Percentiles rank a stretch among this genome's conserved stretches.
These are phyloP conservation scores for Phylloscopus trochiloides DNA, from an alignment of 2,113 vertebrate species.

Conservation along the genomic window DNA sequence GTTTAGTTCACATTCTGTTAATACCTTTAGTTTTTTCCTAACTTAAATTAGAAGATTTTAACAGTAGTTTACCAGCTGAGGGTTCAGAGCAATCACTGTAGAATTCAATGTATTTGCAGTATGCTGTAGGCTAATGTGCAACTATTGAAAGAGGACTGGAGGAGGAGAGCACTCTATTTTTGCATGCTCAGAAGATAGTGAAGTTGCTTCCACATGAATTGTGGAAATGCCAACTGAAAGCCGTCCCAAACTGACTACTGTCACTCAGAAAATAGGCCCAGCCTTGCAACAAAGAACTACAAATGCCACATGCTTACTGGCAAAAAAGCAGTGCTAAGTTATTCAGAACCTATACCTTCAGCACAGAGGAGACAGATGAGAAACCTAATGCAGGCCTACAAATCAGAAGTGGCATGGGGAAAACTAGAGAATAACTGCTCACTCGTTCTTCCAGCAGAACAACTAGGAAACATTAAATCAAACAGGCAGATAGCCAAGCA, in stretches of 20 bases:
- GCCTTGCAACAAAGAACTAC: not conserved
- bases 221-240: not conserved
- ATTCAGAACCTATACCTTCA: not conserved
- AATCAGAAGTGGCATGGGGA: not conserved
- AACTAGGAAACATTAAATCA: not conserved
- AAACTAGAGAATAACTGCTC: not conserved
- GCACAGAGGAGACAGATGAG: not conserved
- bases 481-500: not conserved
- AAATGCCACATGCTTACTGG: not conserved
- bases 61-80: not conserved
- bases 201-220: not conserved
- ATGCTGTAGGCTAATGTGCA: not conserved
- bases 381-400: not conserved
- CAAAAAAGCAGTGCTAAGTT: not conserved
- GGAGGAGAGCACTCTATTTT: not conserved
- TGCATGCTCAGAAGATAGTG: not conserved
- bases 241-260: not conserved
- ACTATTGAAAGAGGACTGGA: not conserved
- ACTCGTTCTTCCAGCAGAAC: not conserved
- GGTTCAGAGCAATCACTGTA: not conserved
- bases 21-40: not conserved
- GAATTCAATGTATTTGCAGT: not conserved
- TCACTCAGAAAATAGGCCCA: not conserved
- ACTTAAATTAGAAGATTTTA: not conserved
- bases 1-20: not conserved